Evolutionary conservation across 2,113 vertebrate species (phyloP).

Genomic region (Mus musculus): DNA sequence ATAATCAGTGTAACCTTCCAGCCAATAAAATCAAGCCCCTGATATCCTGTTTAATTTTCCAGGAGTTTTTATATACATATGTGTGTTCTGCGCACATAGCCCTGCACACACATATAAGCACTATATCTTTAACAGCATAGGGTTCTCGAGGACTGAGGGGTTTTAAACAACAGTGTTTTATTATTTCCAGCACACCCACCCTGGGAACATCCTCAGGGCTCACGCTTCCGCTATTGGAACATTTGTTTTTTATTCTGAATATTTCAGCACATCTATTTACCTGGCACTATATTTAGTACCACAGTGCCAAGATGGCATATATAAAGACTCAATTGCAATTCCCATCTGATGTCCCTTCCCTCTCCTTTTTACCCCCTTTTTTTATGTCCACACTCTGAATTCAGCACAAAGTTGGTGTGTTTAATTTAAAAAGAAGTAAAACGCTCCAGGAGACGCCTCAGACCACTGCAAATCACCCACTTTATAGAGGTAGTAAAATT

Average conservation of each 20-base stretch:
- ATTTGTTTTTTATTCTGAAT: conserved; percentile 93
- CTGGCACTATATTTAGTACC: conserved; percentile 91
- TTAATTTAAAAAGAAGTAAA: conserved; percentile 94
- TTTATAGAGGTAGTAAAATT: conserved; percentile 93
- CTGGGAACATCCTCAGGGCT: conserved; percentile 82
- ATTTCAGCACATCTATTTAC: conserved; percentile 92
- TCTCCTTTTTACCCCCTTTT: conserved; percentile 90
- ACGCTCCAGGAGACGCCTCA: conserved; percentile 90
- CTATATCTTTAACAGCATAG: conserved; percentile 84
- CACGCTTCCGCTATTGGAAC: conserved; percentile 87
- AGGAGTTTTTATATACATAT: conserved; percentile 72
- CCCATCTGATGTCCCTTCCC: conserved; percentile 92
- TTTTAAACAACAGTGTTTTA: conserved; percentile 87
- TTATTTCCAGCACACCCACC: conserved; percentile 81
- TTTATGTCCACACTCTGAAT: conserved; percentile 92
- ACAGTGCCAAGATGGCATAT: conserved; percentile 91
- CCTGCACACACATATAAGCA: conserved; percentile 58
- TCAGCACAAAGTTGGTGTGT: conserved; percentile 92
- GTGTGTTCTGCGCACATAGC: conserved; percentile 64
- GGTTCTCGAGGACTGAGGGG: conserved; percentile 79
- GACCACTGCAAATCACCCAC: conserved; percentile 92
- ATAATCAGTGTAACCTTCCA: conserved; percentile 72
- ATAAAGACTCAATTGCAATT: conserved; percentile 93
- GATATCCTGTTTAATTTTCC: conserved; percentile 74
- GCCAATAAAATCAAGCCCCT: conserved; percentile 72